Evolutionary conservation across 2,797 vertebrate genomes (phyloP).

Genomic region (Enteromius fasciolatus): DNA sequence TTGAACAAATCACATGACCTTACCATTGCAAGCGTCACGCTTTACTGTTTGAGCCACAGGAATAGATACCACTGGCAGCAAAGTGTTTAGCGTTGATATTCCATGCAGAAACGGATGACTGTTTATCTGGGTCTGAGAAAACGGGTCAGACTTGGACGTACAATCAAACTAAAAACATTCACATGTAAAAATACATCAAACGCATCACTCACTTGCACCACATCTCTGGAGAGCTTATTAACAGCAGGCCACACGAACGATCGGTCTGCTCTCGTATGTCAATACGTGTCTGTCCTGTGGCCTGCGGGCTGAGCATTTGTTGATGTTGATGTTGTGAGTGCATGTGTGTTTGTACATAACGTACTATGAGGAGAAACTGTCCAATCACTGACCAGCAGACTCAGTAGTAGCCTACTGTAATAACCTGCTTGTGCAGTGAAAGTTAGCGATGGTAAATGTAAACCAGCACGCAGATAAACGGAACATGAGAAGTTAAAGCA

Average conservation of each 20-base stretch:
- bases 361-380: conserved; percentile 55
- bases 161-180: conserved; percentile 26
- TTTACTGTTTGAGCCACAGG: neutral
- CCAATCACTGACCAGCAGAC: conserved; percentile 42
- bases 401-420: conserved; percentile 49
- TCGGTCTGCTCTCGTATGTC: conserved; percentile 1
- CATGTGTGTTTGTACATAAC: conserved; percentile 3
- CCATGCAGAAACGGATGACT: neutral
- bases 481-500: neutral
- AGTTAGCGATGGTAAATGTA: neutral
- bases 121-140: conserved; percentile 22
- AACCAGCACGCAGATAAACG: neutral
- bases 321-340: conserved; percentile 19
- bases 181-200: neutral
- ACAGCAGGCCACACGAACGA: neutral
- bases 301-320: conserved; percentile 56
- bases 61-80: neutral
- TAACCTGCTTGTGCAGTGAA: neutral
- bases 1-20: too few relatives aligned
- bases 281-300: conserved; percentile 24
- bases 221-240: neutral
- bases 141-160: conserved; percentile 20
- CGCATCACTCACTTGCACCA: neutral
- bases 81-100: neutral
- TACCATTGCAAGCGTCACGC: neutral